These are phyloP conservation scores for Cricetomys ansorgei DNA, from an alignment of 2,113 vertebrate species.

Conservation along the genomic window DNA sequence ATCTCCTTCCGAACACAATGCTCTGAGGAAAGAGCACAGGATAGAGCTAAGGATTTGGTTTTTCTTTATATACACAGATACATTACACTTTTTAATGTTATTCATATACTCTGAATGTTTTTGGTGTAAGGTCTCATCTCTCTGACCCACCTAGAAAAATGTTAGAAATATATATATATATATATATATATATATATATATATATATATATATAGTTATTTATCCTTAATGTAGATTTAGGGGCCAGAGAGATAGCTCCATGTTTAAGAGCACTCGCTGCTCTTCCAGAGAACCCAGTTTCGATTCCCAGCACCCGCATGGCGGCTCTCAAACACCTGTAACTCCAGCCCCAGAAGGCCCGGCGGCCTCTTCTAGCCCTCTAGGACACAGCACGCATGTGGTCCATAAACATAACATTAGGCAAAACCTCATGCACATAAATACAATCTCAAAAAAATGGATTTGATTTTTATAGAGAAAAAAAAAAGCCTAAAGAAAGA, in stretches of 20 bases:
- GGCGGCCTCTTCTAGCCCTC: neutral
- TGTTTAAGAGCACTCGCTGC: neutral
- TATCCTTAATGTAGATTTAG: neutral
- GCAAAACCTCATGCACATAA: neutral
- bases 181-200: too few relatives aligned
- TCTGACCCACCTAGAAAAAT: slow-evolving; percentile 20
- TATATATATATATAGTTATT: too few relatives aligned
- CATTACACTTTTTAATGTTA: neutral
- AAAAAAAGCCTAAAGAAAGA: slow-evolving; percentile 18
- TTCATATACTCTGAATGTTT: slow-evolving; percentile 23
- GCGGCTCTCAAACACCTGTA: neutral
- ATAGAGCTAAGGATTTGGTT: neutral
- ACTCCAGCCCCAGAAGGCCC: neutral
- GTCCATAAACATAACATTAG: neutral
- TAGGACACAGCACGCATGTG: neutral
- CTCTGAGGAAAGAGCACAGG: neutral
- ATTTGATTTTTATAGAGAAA: slow-evolving; percentile 19
- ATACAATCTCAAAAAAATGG: neutral
- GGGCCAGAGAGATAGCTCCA: neutral
- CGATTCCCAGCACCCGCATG: neutral
- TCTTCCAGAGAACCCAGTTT: neutral
- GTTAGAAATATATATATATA: neutral
- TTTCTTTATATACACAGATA: neutral
- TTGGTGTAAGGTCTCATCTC: neutral
- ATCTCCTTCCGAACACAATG: neutral